Evolutionary conservation across 2,888 invertebrate species (phyloP).

Genomic region (Pseudeuparius sepicola): DNA sequence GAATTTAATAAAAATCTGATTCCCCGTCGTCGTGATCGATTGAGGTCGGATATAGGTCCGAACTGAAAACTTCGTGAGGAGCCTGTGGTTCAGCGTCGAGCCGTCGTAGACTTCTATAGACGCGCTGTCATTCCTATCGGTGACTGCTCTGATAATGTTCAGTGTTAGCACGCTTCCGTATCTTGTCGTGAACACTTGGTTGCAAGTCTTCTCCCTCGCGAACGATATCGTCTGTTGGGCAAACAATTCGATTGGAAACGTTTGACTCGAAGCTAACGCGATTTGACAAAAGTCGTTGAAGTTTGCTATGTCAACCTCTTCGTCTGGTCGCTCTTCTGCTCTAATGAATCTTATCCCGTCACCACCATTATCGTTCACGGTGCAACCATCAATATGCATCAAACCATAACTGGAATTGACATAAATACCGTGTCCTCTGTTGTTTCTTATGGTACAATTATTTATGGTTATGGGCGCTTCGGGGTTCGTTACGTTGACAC

Average conservation of each 20-base stretch:
- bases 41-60: constrained; percentile 82
- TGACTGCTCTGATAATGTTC: constrained; percentile 72
- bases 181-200: constrained; percentile 69
- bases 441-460: constrained; percentile 74
- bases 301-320: constrained; percentile 62
- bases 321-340: constrained; percentile 68
- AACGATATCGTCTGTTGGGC: constrained; percentile 70
- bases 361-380: constrained; percentile 74
- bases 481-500: constrained; percentile 79
- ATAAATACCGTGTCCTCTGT: constrained; percentile 81
- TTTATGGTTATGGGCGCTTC: constrained; percentile 70
- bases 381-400: constrained; percentile 66
- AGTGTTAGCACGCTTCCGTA: constrained; percentile 75
- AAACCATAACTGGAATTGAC: constrained; percentile 82
- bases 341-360: constrained; percentile 84
- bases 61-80: constrained; percentile 61
- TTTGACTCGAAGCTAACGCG: constrained; percentile 67
- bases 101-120: constrained; percentile 73
- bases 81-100: constrained; percentile 55
- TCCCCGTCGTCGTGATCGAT: constrained; percentile 71
- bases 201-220: constrained; percentile 60
- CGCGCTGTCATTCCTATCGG: constrained; percentile 66
- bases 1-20: constrained; percentile 73
- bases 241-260: constrained; percentile 75
- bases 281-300: constrained; percentile 78